Evolutionary conservation across 2,888 invertebrate genomes (phyloP).

Genomic region (Microdon myrmicae): DNA sequence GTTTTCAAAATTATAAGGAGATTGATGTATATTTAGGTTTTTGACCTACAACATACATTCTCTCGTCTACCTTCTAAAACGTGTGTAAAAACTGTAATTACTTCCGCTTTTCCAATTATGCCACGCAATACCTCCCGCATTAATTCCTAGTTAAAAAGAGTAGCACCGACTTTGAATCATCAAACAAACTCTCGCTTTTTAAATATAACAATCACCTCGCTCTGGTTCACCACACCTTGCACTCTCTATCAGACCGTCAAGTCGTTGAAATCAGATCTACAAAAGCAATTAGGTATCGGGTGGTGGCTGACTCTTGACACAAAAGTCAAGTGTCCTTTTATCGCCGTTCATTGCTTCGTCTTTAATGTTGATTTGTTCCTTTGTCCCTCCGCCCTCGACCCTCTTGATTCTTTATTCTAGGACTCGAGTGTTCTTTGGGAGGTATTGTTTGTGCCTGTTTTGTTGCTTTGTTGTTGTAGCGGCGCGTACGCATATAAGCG

Average conservation of each 20-base stretch:
- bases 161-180: too few species aligned
- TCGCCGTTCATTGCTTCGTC: constrained; percentile 23
- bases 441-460: constrained; percentile 46
- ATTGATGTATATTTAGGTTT: too few species aligned
- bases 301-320: constrained; percentile 49
- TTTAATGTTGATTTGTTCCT: constrained; percentile 13
- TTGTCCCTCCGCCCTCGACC: constrained; percentile 4
- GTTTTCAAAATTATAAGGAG: too few species aligned
- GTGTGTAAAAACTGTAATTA: too few species aligned
- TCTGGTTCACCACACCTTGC: constrained; percentile 31
- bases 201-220: neutral
- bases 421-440: constrained; percentile 35
- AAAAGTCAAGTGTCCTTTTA: constrained; percentile 51
- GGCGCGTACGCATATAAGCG: constrained; percentile 30
- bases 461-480: constrained; percentile 27
- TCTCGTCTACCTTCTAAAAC: too few species aligned
- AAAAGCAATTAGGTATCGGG: constrained; percentile 51
- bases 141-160: too few species aligned
- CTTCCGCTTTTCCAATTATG: too few species aligned
- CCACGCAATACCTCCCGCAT: too few species aligned
- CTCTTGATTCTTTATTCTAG: constrained; percentile 9
- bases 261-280: constrained; percentile 19
- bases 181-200: too few species aligned
- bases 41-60: too few species aligned
- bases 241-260: constrained; percentile 15